Evolutionary conservation across 2,888 invertebrate species (phyloP), one percentile per base, ranked within the genome.

Genomic region (Aleiodes leptofemur): DNA sequence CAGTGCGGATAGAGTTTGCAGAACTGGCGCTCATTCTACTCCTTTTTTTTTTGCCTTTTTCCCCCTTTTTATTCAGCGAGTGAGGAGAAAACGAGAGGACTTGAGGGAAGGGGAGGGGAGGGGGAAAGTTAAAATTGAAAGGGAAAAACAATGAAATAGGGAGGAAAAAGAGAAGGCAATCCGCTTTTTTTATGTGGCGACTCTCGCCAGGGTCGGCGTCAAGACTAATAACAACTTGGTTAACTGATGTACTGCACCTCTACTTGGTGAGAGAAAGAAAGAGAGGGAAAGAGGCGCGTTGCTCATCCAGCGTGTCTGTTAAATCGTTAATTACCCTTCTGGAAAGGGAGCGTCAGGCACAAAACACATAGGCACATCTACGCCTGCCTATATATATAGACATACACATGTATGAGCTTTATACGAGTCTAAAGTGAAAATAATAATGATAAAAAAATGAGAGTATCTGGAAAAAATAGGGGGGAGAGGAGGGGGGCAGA

Each of bases 241-340:
- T 83, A 83, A 82, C 81, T 81, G 82, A 86, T 80, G 83, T 75
- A 78, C 74, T 77, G 78, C 74, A 70, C 72, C 79, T 77, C 77
- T 23, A 23, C 23, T 23, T 23, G 23, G 23, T 23, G 23, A 23
- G 23, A 23, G 23, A 23, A 23, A 23, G 23, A 23, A 2, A 23
- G 23, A 23, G 23, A 23, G 43, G 76, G 72, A 43, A 7, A 43
- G 43, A 43, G 76, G 74, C 57, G 56, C 80, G 81, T 80, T 81
- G 83, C 80, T 86, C 85, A 83, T 85, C 78, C 82, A 80, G 81
- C 83, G 83, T 81, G 84, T 85, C 85, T 84, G 85, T 86, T 86
- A 86, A 87, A 88, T 87, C 85, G 84, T 83, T 86, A 87, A 88
- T 87, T 87, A 85, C 82, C 81, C 81, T 73, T 74, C 64, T 59